Conservation (phyloP, 1,140 invertebrate genomes). For the Ceratitis capitata region DNA sequence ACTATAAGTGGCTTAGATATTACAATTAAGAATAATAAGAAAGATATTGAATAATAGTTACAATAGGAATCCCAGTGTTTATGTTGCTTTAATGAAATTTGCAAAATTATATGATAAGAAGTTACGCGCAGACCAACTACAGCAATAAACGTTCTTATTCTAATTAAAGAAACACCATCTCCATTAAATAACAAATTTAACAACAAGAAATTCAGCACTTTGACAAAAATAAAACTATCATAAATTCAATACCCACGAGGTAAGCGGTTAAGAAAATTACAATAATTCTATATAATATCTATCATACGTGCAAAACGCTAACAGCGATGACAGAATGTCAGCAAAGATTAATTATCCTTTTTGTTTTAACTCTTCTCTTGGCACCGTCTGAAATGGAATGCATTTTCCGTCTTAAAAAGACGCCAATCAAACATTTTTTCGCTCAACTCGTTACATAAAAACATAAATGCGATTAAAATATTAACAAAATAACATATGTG, state of each 20-base stretch:
- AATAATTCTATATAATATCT: background rate
- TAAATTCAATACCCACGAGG: background rate
- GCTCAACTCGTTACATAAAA: no score
- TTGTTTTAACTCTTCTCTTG: no score
- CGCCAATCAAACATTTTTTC: no score
- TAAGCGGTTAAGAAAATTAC: background rate
- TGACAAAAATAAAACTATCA: background rate
- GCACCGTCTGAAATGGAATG: no score
- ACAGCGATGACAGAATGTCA: background rate
- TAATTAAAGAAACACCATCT: background rate
- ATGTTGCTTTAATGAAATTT: background rate
- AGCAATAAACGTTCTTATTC: background rate
- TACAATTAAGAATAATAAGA: background rate
- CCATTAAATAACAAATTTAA: conserved; percentile 4
- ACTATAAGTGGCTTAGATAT: background rate
- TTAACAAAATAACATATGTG: no score
- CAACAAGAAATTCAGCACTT: background rate
- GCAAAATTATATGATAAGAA: background rate
- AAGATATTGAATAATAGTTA: background rate
- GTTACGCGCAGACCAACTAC: background rate
- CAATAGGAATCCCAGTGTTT: background rate
- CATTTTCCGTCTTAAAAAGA: no score
- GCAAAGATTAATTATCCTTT: no score
- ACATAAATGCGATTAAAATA: no score
- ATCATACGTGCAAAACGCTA: background rate